Evolutionary conservation across 1,140 invertebrate genomes (phyloP), one percentile per base, ranked within the genome.

Genomic region (Drosophila baimaii): DNA sequence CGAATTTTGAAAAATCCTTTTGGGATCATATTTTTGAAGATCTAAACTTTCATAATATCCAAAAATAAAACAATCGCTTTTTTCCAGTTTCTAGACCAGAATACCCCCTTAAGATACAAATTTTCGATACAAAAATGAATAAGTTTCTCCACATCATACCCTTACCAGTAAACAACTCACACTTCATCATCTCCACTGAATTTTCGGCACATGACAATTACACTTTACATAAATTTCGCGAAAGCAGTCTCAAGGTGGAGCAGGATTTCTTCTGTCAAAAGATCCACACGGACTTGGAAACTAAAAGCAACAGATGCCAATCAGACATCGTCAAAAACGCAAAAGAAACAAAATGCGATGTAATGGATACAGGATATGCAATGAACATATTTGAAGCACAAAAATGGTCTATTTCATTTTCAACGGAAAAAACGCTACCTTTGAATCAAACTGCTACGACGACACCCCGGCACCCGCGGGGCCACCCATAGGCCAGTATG

Each of bases 211-310:
- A 61, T 15, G 25, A 31, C 6, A 49, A 62, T 33, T 37, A 61
- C 13, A 49, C 31, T 27, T 19, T 39, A 23, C 21, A 55, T 7
- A 8, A 62, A 37, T 62, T 62, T 27, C 46, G 33, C 21, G 46
- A 62, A 51, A 51, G 29, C 46, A 51, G 58, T 7, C 55, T 44
- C 29, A 58, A 61, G 10, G 58, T 49, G 13, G 44, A 61, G 4
- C 43, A 27, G 9, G 23, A 61, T 21, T 61, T 61, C 19, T 49
- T 61, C 58, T 61, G 41, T 1, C 29, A 37, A 6, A 25, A 17
- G 10, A 46, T 1, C 15, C 44, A 37, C 9, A 27, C 21, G n/a
- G 31, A 61, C 12, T 7, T 9, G 31, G 5, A 2, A 37, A 47
- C 17, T 3, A 35, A 61, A 21, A 61, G 39, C 31, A 49, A 25